Percentiles rank a stretch among this genome's conserved stretches.
These are phyloP conservation scores for Cichlasoma orientale DNA, from an alignment of 2,797 vertebrate genomes.

Conservation along the genomic window DNA sequence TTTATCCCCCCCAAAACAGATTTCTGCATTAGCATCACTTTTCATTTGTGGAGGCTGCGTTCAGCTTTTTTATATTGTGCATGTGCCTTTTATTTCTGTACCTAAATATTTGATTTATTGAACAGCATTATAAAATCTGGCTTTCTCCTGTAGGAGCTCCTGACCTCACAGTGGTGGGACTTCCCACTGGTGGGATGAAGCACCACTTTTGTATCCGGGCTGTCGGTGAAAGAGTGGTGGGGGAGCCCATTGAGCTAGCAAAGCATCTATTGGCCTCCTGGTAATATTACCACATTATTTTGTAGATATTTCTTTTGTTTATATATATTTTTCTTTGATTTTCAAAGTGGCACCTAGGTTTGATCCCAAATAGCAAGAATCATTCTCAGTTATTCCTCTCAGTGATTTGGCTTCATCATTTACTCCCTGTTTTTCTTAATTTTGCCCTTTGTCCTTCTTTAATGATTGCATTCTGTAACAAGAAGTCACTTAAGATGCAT, in stretches of 20 bases:
- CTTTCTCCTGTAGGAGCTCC: slow-evolving; percentile 65
- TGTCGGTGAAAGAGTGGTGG: slow-evolving; percentile 74
- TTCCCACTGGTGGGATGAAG: no score
- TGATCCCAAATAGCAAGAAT: slow-evolving; percentile 37
- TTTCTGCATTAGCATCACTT: not conserved
- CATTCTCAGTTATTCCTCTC: slow-evolving; percentile 71
- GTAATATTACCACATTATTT: slow-evolving; percentile 46
- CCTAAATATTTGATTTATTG: not conserved
- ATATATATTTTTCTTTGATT: not conserved
- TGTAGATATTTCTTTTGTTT: not conserved
- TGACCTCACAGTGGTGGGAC: slow-evolving; percentile 62
- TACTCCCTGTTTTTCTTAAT: not conserved
- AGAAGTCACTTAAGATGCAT: not conserved
- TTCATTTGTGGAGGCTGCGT: not conserved
- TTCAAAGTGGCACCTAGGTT: slow-evolving; percentile 66
- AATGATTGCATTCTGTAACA: not conserved
- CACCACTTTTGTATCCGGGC: slow-evolving; percentile 72
- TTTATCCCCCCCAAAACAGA: not conserved
- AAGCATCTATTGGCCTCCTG: slow-evolving; percentile 70
- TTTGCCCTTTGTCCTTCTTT: not conserved
- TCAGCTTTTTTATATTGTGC: not conserved
- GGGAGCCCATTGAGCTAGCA: slow-evolving; percentile 65
- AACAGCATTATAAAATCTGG: not conserved
- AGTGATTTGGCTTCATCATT: slow-evolving; percentile 19
- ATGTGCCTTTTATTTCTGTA: not conserved